Conservation (phyloP, 2,113 vertebrate genomes). For the Hippocampus zosterae region DNA sequence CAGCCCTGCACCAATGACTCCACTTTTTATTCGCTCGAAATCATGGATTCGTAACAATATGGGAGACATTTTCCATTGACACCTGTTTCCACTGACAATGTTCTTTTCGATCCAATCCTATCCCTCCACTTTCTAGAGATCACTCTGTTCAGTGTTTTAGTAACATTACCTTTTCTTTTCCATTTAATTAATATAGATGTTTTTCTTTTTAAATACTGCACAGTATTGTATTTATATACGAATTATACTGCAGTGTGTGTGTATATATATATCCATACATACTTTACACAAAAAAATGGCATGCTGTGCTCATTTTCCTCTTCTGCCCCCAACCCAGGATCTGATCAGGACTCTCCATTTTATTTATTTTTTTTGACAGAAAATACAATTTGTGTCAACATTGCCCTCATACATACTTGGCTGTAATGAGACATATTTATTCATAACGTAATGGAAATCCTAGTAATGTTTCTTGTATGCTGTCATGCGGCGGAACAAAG, state of each 20-base stretch:
- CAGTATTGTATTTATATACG: no score
- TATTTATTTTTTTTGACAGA: background rate
- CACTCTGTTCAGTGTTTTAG: no score
- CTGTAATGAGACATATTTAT: background rate
- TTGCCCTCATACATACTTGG: background rate
- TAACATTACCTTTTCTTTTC: no score
- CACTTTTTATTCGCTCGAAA: background rate
- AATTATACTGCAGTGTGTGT: no score
- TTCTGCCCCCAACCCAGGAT: no score
- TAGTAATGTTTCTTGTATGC: background rate
- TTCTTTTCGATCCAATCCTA: conserved; percentile 22
- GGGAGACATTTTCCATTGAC: conserved; percentile 42
- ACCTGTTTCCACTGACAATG: conserved; percentile 29
- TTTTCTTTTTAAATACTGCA: no score
- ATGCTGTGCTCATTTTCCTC: no score
- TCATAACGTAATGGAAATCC: background rate
- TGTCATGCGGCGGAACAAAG: conserved; percentile 9
- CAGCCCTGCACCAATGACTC: background rate
- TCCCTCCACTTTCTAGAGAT: no score
- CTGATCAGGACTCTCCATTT: no score
- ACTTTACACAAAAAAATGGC: no score
- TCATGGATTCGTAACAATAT: conserved; percentile 18
- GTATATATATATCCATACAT: no score
- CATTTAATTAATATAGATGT: no score
- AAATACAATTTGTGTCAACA: background rate